Base-by-base conservation (phyloP, 1,140 invertebrate genomes). In the Belonocnema kinseyi region DNA sequence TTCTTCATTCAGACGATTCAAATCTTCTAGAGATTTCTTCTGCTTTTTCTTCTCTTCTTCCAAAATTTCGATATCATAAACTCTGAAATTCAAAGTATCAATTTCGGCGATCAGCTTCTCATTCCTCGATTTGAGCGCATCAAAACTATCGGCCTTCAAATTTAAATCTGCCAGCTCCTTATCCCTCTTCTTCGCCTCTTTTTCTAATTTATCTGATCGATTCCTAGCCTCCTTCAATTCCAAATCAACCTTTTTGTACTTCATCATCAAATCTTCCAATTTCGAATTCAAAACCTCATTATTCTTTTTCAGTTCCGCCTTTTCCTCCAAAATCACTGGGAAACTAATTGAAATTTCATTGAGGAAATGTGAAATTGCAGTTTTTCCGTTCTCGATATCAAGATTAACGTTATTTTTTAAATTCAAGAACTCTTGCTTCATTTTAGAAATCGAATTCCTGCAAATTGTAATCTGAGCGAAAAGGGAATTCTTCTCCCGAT, bases 81-180 rank as follows among this genome's bases (percentile, higher is more conserved):
- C 52, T 74, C 84, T 83, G 14, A 77, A 85, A 72, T 80, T 72
- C 7, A 88, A 73, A 73, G 82, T 77, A 78, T 86, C 82, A 40
- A 85, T 85, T 75, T 88, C 84, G 11, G 76, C 83, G 70, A 74
- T 76, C 16, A 87, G 77, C 74, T 83, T 85, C 19, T 52, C 76
- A 53, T 85, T 87, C 61, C 75, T 79, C 13, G 21, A 16, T 50
- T 82, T 54, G 3, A 84, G 33, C 46, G 82, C 73, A 21, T 83
- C 77, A 40, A 78, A 80, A 10, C 74, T 54, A 0, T 79, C 81
- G 1, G 87, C 83, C 78, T 91, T 88, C 40, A 82, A 82, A 71
- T 85, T 87, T 54, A 92, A 76, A 14, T 87, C 81, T 77, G 90
- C 85, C 74, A 91, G 86, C 77, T 91, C 87, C 77, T 86, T 85